Evolutionary conservation across 2,797 vertebrate species (phyloP).

Genomic region (Lindbergichthys nudifrons): DNA sequence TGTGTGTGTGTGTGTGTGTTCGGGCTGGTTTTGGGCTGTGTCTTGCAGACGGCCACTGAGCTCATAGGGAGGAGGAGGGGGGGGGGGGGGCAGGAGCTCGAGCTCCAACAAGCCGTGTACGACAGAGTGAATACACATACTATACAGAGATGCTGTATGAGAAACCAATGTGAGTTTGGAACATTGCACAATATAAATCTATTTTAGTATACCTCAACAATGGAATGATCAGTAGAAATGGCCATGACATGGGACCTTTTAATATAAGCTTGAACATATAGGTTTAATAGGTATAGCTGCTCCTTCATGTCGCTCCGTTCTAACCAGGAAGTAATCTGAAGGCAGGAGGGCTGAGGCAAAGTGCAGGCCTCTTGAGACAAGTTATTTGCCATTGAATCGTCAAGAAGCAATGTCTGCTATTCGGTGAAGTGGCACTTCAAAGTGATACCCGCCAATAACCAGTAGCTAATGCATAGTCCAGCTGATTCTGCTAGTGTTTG

Average conservation of each 20-base stretch:
- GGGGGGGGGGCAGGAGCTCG: too few relatives aligned
- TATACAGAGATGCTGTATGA: too few relatives aligned
- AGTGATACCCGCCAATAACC: neutral
- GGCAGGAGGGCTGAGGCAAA: neutral
- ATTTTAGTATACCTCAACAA: too few relatives aligned
- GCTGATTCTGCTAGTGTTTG: neutral
- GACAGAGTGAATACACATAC: too few relatives aligned
- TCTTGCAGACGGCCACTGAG: too few relatives aligned
- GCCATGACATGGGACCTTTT: neutral
- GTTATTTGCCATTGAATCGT: conserved; percentile 4
- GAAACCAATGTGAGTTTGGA: too few relatives aligned
- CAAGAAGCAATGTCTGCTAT: neutral
- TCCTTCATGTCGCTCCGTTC: conserved; percentile 3
- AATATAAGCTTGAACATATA: neutral
- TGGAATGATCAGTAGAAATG: too few relatives aligned
- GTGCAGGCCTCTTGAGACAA: neutral
- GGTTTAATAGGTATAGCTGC: neutral
- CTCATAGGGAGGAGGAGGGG: too few relatives aligned
- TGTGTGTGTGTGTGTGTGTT: too few relatives aligned
- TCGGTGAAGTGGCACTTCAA: neutral
- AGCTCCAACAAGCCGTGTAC: too few relatives aligned
- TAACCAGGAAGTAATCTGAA: conserved; percentile 16
- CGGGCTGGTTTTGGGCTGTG: too few relatives aligned
- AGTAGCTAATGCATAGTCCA: neutral
- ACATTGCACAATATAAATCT: too few relatives aligned